These are phyloP conservation scores for Chaenocephalus aceratus DNA, from an alignment of 2,113 vertebrate genomes.

Conservation along the genomic window DNA sequence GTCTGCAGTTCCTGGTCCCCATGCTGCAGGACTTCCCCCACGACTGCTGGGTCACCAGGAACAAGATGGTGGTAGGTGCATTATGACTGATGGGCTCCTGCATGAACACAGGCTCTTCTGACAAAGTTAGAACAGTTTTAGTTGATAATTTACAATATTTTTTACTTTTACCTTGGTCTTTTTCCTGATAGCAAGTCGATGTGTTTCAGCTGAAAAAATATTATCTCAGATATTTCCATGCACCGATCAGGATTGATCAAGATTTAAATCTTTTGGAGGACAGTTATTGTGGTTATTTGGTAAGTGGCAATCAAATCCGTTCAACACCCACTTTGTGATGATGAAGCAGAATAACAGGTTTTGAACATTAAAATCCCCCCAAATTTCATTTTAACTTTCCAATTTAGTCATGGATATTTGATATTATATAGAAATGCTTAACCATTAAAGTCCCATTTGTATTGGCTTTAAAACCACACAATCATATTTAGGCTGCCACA, in stretches of 20 bases:
- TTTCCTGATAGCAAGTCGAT: background rate
- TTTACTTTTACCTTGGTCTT: background rate
- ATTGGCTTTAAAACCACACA: background rate
- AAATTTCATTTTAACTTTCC: no score
- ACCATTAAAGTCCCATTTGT: background rate
- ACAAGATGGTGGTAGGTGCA: slow-evolving; percentile 96
- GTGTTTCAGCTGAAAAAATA: background rate
- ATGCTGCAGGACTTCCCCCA: slow-evolving; percentile 98
- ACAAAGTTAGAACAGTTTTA: background rate
- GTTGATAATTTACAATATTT: background rate
- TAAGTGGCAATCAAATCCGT: background rate
- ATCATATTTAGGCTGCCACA: background rate
- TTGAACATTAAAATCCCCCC: background rate
- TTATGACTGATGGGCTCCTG: background rate
- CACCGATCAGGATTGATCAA: background rate
- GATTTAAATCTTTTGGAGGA: background rate
- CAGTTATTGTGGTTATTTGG: background rate
- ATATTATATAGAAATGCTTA: background rate
- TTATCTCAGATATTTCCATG: background rate
- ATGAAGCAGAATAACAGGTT: background rate
- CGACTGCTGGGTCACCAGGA: slow-evolving; percentile 98
- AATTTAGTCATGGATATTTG: background rate
- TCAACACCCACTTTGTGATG: background rate
- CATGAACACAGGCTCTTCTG: background rate
- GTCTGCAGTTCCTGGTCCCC: slow-evolving; percentile 97